Evolutionary conservation across 2,888 invertebrate genomes (phyloP).

Genomic region (Monopis laevigella): DNA sequence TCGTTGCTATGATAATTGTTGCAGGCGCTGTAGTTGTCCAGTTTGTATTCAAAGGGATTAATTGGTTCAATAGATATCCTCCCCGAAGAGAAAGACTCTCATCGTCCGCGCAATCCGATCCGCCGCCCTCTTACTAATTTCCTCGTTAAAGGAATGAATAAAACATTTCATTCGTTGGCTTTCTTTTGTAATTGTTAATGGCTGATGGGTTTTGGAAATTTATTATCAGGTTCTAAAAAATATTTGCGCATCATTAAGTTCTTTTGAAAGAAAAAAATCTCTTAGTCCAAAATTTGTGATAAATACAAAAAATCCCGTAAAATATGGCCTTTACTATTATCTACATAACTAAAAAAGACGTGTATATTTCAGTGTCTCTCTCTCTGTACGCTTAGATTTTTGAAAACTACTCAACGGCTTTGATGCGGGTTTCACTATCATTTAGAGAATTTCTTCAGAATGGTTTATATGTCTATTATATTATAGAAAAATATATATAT

Average conservation of each 20-base stretch:
- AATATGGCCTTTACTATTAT: too few relatives aligned
- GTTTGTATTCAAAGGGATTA: slow-evolving; percentile 17
- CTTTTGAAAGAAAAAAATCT: too few relatives aligned
- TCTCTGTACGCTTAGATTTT: too few relatives aligned
- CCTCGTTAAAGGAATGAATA: slow-evolving; percentile 66
- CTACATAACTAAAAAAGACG: too few relatives aligned
- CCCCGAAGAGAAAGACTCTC: slow-evolving; percentile 56
- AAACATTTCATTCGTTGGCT: slow-evolving; percentile 65
- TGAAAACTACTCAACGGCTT: too few relatives aligned
- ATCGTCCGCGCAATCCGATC: slow-evolving; percentile 62
- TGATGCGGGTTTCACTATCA: too few relatives aligned
- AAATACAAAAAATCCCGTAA: too few relatives aligned
- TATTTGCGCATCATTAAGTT: slow-evolving; percentile 38
- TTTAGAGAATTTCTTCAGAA: too few relatives aligned
- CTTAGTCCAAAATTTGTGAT: too few relatives aligned
- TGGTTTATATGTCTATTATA: too few relatives aligned
- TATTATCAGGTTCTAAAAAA: slow-evolving; percentile 43
- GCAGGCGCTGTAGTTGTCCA: slow-evolving; percentile 7
- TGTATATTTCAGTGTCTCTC: too few relatives aligned
- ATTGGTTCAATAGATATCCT: slow-evolving; percentile 21
- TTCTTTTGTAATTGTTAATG: slow-evolving; percentile 66
- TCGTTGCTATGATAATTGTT: slow-evolving; percentile 2
- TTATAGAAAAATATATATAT: too few relatives aligned
- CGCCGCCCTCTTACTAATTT: slow-evolving; percentile 61
- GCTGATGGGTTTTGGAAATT: slow-evolving; percentile 61